Evolutionary conservation across 2,113 vertebrate species (phyloP), one percentile per base, ranked within the genome.

Genomic region (Apaloderma vittatum): DNA sequence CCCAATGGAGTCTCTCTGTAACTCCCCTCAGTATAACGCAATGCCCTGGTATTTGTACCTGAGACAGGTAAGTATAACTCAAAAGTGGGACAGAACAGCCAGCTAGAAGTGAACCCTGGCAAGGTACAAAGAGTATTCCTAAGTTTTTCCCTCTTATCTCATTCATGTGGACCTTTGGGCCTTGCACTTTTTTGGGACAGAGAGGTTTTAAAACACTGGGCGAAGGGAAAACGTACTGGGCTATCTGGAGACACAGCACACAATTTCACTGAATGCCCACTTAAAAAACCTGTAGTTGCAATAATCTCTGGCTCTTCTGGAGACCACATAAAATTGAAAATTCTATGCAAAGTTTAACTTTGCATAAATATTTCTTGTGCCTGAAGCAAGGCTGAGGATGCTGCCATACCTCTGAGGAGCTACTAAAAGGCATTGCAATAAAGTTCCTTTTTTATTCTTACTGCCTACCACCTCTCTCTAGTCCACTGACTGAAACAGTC

Each of bases 1-100:
- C 40, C 20, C 9, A 9, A 0, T 3, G 30, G 55, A 61, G 32
- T 24, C 32, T 43, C 32, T 34, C 11, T 15, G 58, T 26, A 45
- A 10, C 29, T 58, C 43, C 6, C 36, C 11, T 1, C 10, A 45
- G 36, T 3, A 4, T 12, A 54, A 62, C 0, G 0, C 20, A 43
- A 37, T 12, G 17, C 45, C 24, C 20, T 22, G 15, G 13, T 32
- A 76, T 24, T 67, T 73, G n/a, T 58, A 14, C 45, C 58, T 5
- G 12, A n/a, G 30, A 63, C 26, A 40, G 59, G 17, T 12, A 24
- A 34, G 18, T 9, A 0, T n/a, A 77, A 78, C 23, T 54, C 49
- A 23, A 19, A 54, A n/a, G 29, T 1, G 24, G 40, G 22, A 85
- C 32, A 36, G 12, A 73, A 51, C 15, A 54, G 54, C 43, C 70